phyloP scores from a whole-genome alignment of 2,113 vertebrate genomes.

The Pantherophis guttatus region DNA sequence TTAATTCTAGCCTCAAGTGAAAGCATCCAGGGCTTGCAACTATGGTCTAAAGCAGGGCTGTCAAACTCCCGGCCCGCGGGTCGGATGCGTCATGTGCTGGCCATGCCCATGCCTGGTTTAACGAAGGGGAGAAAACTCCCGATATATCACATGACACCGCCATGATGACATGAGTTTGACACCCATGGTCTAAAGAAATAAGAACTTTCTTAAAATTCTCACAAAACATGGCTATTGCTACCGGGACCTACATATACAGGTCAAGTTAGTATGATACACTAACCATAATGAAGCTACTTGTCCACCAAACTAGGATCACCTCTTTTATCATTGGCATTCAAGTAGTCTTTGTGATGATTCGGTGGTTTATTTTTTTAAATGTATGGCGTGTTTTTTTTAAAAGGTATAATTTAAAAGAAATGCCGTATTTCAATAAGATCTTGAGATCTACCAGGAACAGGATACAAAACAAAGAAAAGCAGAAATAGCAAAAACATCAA shows the following conservation, averaged over 20 bases:
- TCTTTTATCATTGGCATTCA: background rate
- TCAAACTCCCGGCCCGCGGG: too few species aligned
- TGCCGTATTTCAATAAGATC: background rate
- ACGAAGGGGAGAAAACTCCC: too few species aligned
- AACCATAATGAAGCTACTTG: background rate
- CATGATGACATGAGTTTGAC: too few species aligned
- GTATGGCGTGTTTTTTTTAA: too few species aligned
- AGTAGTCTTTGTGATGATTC: background rate
- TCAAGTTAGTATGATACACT: background rate
- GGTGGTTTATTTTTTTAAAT: background rate
- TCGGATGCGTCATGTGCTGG: too few species aligned
- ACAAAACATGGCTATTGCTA: background rate
- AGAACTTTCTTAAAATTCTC: background rate
- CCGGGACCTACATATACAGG: background rate
- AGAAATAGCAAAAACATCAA: background rate
- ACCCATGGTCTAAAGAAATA: background rate
- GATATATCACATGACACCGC: too few species aligned
- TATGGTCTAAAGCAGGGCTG: background rate
- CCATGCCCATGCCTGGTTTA: too few species aligned
- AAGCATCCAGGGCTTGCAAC: background rate
- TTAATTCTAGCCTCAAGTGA: background rate
- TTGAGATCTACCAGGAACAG: background rate
- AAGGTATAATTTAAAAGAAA: background rate
- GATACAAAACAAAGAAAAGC: background rate
- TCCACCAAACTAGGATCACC: background rate